These are phyloP conservation scores for Metallyticus violacea DNA, from an alignment of 2,888 invertebrate species.

Conservation along the genomic window DNA sequence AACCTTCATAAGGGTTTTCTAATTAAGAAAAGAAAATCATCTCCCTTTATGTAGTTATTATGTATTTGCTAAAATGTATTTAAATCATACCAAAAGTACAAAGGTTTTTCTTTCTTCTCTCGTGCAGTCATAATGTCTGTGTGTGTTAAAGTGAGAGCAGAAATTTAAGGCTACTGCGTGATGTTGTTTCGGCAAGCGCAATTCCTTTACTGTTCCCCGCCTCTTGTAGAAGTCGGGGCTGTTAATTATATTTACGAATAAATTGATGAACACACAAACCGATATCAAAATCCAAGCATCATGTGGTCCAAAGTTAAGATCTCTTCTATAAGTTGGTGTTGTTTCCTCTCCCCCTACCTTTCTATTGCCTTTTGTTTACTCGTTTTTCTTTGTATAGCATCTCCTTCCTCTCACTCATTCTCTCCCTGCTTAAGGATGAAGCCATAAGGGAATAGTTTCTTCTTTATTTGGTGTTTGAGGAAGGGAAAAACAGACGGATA, in stretches of 20 bases:
- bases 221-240: not conserved
- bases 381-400: not conserved
- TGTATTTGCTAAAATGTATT: too few relatives aligned
- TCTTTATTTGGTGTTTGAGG: slow-evolving; percentile 20
- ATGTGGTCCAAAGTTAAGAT: not conserved
- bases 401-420: not conserved
- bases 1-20: too few relatives aligned
- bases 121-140: too few relatives aligned
- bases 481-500: slow-evolving; percentile 18
- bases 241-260: not conserved
- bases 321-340: slow-evolving; percentile 1
- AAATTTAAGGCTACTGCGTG: not conserved
- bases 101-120: too few relatives aligned
- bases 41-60: too few relatives aligned
- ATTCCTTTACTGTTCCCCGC: not conserved
- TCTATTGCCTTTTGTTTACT: not conserved
- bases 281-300: slow-evolving; percentile 1
- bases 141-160: too few relatives aligned
- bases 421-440: slow-evolving; percentile 13
- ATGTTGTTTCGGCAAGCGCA: not conserved
- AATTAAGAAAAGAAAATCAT: too few relatives aligned
- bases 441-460: slow-evolving; percentile 18
- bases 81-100: too few relatives aligned
- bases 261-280: not conserved
- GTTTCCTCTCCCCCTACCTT: not conserved